Evolutionary conservation across 2,113 vertebrate genomes (phyloP), one percentile per base, ranked within the genome.

Genomic region (Pantherophis guttatus): DNA sequence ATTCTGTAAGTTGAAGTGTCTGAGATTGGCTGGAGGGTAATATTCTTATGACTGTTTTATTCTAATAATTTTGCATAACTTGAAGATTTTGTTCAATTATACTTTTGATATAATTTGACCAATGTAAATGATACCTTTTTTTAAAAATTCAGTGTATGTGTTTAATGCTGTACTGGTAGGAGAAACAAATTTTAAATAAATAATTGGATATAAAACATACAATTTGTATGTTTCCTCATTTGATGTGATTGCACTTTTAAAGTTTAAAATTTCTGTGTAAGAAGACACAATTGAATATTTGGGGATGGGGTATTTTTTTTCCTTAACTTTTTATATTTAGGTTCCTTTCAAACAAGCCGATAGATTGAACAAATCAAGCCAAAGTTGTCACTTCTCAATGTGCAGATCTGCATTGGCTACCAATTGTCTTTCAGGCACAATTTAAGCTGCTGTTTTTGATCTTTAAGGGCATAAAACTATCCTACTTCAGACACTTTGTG

Each of bases 11-110:
- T 53, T 86, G 6, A 44, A 62, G 21, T 86, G 48, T 70, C 62
- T 53, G 26, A 11, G 57, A 86, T 44, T 65, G 57, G 50, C 17
- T 62, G 44, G 39, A 86, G 44, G 54, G 9, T 15, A 53, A 92
- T 92, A 89, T 75, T 86, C 29, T 53, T 59, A 59, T 90, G 29
- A 39, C 94, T 94, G 70, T 96, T 96, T 96, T 90, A 96, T 96
- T 96, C 96, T 96, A 65, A 21, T 95, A 52, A 95, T 96, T 95
- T 57, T 48, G 86, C 97, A 65, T 96, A 94, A 95, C 96, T 97
- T 94, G 95, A 96, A 96, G 89, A 1, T 93, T 93, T 96, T 89
- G 97, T 95, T 97, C 96, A 55, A 96, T 97, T 98, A 97, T 97
- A 97, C 97, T 97, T 98, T 96, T 53, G 33, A 96, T 94, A 93